Base-by-base conservation (phyloP, 2,888 invertebrate genomes). In the Drosophila meridiana region DNA sequence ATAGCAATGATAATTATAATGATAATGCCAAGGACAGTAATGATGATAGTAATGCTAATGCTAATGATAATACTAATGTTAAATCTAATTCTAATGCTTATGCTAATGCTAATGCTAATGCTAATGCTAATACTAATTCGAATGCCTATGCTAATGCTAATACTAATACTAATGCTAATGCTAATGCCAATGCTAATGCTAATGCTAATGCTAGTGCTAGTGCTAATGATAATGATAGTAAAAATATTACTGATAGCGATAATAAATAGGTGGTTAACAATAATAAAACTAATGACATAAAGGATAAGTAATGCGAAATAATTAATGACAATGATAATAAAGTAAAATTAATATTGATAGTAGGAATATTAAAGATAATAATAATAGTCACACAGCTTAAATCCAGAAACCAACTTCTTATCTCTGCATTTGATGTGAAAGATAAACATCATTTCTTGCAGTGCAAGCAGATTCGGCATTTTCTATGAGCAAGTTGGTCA, bases 401-500 rank as follows among this genome's bases (percentile, higher is more conserved):
- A 3, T 43, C 13, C 4, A 6, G 42, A 42, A 4, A 45, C 0
- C 5, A 48, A 48, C 30, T 14, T 6, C 8, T 52, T 1, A 20
- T 52, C 30, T 28, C 13, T 36, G 8, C 11, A 26, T 2, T 28
- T 34, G 13, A 11, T 38, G 0, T 4, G 11, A 48, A n/a, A n/a
- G n/a, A 11, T 2, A 9, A 36, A 0, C 32, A 0, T 0, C 1
- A 7, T 61, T 76, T 76, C 11, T 36, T 14, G 11, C 56, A 64
- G 80, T 77, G 77, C 36, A 60, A 13, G 6, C 11, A 48, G 38
- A 43, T 43, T 11, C 38, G 62, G 38, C 56, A 52, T 57, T 32
- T 55, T 9, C 62, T 36, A 72, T 72, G 59, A 38, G 63, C 63
- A 67, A 75, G 57, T 87, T 73, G 73, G 76, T 69, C 72, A 73